Evolutionary conservation across 2,797 vertebrate species (phyloP).

Genomic region (Mus spretus): DNA sequence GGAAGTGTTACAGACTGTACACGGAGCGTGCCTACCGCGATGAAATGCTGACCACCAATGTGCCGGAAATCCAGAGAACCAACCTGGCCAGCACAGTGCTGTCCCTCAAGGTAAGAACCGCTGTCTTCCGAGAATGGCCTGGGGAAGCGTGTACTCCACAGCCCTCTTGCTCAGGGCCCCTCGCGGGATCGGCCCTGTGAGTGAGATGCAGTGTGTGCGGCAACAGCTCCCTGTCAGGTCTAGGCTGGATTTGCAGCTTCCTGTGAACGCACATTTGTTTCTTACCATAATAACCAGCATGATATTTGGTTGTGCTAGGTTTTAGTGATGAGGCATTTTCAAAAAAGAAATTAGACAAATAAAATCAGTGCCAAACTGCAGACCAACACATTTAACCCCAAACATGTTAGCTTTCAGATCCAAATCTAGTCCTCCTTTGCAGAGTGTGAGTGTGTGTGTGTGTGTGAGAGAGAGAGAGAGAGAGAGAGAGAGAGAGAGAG

Average conservation of each 20-base stretch:
- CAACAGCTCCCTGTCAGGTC: neutral
- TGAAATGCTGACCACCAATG: conserved; percentile 99
- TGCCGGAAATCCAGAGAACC: conserved; percentile 99
- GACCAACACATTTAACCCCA: neutral
- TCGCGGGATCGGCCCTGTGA: conserved; percentile 13
- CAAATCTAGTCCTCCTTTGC: neutral
- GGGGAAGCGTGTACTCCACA: neutral
- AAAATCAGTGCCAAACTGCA: neutral
- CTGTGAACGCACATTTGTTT: conserved; percentile 8
- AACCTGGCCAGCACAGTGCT: conserved; percentile 98
- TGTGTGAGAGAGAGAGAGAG: no score
- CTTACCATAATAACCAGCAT: conserved; percentile 29
- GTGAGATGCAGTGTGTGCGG: conserved; percentile 17
- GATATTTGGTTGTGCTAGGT: conserved; percentile 47
- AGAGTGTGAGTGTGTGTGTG: no score
- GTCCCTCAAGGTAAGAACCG: conserved; percentile 94
- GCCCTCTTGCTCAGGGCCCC: neutral
- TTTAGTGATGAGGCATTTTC: conserved; percentile 47
- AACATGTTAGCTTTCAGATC: neutral
- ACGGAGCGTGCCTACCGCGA: conserved; percentile 98
- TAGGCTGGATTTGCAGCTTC: neutral
- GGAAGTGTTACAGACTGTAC: conserved; percentile 97
- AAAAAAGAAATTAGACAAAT: conserved; percentile 70
- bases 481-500: neutral
- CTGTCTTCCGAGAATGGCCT: conserved; percentile 38